phyloP scores from a whole-genome alignment of 2,888 invertebrate species.

The Scaptomyza tumidula region DNA sequence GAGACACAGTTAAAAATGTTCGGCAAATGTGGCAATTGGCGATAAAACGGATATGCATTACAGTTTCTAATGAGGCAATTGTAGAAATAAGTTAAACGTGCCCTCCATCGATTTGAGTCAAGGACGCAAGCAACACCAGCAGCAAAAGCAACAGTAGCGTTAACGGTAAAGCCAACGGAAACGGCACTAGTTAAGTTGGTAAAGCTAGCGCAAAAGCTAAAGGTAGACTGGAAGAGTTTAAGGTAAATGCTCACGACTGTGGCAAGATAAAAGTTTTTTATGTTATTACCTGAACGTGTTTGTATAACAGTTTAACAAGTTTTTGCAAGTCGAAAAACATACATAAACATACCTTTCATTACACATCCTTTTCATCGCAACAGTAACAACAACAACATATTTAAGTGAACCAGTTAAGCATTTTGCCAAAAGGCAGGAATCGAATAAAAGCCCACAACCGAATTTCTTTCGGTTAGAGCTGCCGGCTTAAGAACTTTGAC shows the following conservation, averaged over 20 bases:
- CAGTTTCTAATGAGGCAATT: slow-evolving; percentile 73
- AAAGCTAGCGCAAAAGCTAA: slow-evolving; percentile 7
- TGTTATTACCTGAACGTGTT: slow-evolving; percentile 73
- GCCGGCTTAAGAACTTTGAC: slow-evolving; percentile 44
- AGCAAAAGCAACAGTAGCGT: slow-evolving; percentile 3
- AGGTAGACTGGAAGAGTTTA: slow-evolving; percentile 5
- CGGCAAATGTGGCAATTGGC: slow-evolving; percentile 61
- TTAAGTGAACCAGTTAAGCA: slow-evolving; percentile 42
- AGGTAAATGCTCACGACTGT: slow-evolving; percentile 44
- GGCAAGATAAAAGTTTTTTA: slow-evolving; percentile 71
- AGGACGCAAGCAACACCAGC: slow-evolving; percentile 18
- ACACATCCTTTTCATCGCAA: slow-evolving; percentile 39
- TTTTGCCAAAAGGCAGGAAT: slow-evolving; percentile 8
- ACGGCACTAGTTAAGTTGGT: slow-evolving; percentile 7
- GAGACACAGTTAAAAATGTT: slow-evolving; percentile 43
- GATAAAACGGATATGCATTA: slow-evolving; percentile 72
- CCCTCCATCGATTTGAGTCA: slow-evolving; percentile 35
- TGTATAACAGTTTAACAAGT: slow-evolving; percentile 70
- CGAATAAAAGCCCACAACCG: slow-evolving; percentile 24
- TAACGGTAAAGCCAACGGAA: slow-evolving; percentile 6
- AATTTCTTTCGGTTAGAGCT: slow-evolving; percentile 18
- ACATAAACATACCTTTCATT: slow-evolving; percentile 67
- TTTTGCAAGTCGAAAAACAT: slow-evolving; percentile 54
- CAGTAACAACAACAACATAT: slow-evolving; percentile 26
- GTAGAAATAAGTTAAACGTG: slow-evolving; percentile 71